phyloP scores from a whole-genome alignment of 2,113 vertebrate species.

The Aspidoscelis tigris region DNA sequence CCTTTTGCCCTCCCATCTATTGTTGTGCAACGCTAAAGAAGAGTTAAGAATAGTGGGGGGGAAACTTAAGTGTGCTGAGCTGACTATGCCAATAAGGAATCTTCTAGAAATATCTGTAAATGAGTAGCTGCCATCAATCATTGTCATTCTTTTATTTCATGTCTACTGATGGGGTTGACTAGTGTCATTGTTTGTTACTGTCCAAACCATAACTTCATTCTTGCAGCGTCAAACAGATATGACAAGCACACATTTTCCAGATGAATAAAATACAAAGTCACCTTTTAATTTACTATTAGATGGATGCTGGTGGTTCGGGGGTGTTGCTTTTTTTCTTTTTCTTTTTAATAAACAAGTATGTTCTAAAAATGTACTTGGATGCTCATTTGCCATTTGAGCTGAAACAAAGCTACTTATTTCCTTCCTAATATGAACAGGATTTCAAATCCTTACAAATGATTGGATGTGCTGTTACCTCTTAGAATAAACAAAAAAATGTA shows the following conservation, averaged over 20 bases:
- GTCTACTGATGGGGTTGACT: slow-evolving; percentile 90
- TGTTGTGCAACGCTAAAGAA: slow-evolving; percentile 5
- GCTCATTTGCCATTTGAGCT: slow-evolving; percentile 67
- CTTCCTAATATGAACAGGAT: slow-evolving; percentile 36
- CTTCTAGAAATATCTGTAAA: slow-evolving; percentile 87
- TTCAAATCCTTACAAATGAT: slow-evolving; percentile 63
- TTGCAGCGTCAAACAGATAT: slow-evolving; percentile 90
- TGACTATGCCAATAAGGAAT: slow-evolving; percentile 69
- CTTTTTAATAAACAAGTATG: slow-evolving; percentile 57
- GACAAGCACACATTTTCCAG: slow-evolving; percentile 92
- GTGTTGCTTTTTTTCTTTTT: slow-evolving; percentile 33
- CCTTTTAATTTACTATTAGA: slow-evolving; percentile 89
- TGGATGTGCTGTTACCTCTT: slow-evolving; percentile 63
- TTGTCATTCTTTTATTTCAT: slow-evolving; percentile 91
- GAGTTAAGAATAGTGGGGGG: slow-evolving; percentile 10
- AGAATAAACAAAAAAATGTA: slow-evolving; percentile 60
- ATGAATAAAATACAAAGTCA: slow-evolving; percentile 90
- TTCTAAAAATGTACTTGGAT: slow-evolving; percentile 66
- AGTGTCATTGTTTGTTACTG: slow-evolving; percentile 96
- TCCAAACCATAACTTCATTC: slow-evolving; percentile 88
- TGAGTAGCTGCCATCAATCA: slow-evolving; percentile 97
- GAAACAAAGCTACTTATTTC: slow-evolving; percentile 58
- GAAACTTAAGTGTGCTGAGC: slow-evolving; percentile 65
- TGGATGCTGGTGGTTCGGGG: slow-evolving; percentile 12
- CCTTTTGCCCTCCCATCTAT: slow-evolving; percentile 23